Evolutionary conservation across 1,140 invertebrate genomes (phyloP).

Genomic region (Drosophila tani): DNA sequence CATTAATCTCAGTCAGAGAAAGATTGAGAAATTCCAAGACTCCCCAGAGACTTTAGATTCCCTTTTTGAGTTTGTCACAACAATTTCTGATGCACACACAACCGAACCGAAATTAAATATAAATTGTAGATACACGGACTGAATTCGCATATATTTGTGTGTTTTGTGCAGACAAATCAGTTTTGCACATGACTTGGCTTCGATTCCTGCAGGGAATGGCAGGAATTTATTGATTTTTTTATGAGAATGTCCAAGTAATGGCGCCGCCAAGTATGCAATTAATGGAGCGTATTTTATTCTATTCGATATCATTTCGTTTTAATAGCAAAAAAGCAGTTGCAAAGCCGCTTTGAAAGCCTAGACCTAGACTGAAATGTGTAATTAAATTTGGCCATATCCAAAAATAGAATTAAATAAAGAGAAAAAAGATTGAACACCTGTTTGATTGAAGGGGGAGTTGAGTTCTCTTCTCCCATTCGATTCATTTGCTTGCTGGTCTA

Average conservation of each 20-base stretch:
- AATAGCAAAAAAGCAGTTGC: neutral
- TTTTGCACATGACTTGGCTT: constrained; percentile 42
- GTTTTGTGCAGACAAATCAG: constrained; percentile 38
- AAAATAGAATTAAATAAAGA: constrained; percentile 13
- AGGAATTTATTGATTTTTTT: constrained; percentile 46
- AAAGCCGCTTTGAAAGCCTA: constrained; percentile 12
- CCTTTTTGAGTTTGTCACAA: constrained; percentile 25
- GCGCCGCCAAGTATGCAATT: constrained; percentile 55
- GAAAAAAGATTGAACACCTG: constrained; percentile 32
- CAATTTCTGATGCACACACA: constrained; percentile 24
- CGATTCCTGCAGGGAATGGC: constrained; percentile 1
- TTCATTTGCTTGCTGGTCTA: constrained; percentile 21
- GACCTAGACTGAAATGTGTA: constrained; percentile 19
- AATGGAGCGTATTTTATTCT: constrained; percentile 40
- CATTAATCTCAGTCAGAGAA: neutral
- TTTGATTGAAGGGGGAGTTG: constrained; percentile 6
- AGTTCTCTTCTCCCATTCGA: neutral
- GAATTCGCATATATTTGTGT: neutral
- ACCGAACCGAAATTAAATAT: constrained; percentile 12
- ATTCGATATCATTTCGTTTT: constrained; percentile 30
- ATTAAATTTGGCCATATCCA: constrained; percentile 5
- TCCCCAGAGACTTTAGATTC: constrained; percentile 2
- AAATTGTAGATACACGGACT: constrained; percentile 2
- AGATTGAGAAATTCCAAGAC: neutral
- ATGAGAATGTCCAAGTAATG: constrained; percentile 27